Evolutionary conservation across 2,113 vertebrate genomes (phyloP).

Genomic region (Rhynchomys soricoides): DNA sequence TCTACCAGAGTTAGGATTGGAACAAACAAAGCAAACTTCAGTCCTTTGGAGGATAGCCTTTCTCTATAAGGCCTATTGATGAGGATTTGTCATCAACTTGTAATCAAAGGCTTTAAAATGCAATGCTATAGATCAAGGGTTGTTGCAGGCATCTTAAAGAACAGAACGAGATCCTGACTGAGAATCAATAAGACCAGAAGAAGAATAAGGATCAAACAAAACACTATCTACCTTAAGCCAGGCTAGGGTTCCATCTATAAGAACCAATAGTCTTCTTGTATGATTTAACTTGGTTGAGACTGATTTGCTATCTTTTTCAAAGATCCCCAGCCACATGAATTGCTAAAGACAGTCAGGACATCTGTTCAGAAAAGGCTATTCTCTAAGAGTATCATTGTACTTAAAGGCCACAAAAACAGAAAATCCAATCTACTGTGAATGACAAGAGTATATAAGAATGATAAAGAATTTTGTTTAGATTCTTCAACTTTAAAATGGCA

Average conservation of each 20-base stretch:
- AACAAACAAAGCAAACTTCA: neutral
- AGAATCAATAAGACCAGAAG: neutral
- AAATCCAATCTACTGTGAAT: neutral
- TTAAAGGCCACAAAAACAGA: neutral
- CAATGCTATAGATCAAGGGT: neutral
- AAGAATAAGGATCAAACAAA: conserved; percentile 23
- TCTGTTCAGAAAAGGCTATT: neutral
- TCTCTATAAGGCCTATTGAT: neutral
- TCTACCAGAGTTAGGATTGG: neutral
- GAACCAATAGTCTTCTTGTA: neutral
- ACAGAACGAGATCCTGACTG: neutral
- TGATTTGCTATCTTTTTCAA: conserved; percentile 9
- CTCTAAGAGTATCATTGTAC: neutral
- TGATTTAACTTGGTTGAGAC: neutral
- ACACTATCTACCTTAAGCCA: neutral
- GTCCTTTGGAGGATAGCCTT: neutral
- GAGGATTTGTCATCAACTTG: neutral
- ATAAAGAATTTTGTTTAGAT: neutral
- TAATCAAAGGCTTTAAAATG: neutral
- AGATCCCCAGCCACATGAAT: neutral
- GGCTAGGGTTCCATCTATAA: neutral
- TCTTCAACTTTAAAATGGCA: neutral
- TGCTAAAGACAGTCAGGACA: neutral
- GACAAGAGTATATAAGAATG: neutral
- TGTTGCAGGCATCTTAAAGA: neutral